These are phyloP conservation scores for Mastigias papua DNA, from an alignment of 30 jellyfish, hydroid and myxozoan genomes.

Conservation along the genomic window DNA sequence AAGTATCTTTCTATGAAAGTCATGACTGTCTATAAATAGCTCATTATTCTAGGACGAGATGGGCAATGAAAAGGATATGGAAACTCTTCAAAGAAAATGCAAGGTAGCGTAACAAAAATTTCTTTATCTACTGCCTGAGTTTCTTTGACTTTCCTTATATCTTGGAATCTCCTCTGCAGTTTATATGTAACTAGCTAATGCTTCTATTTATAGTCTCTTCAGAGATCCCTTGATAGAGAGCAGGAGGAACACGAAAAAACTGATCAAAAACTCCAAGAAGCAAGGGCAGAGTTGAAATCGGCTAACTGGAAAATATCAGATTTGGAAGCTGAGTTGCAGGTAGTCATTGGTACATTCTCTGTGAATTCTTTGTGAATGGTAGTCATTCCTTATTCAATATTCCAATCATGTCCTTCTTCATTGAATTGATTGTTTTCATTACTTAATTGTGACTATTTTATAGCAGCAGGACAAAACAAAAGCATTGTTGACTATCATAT, in stretches of 20 bases:
- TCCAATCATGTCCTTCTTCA: no score
- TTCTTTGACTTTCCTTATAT: background rate
- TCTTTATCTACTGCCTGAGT: background rate
- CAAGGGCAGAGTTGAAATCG: conserved; percentile 31
- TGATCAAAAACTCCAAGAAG: conserved; percentile 39
- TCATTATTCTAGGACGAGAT: conserved; percentile 8
- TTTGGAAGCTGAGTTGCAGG: conserved; percentile 47
- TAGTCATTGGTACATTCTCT: background rate
- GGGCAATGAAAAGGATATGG: conserved; percentile 51
- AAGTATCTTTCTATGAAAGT: background rate
- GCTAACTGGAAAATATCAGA: conserved; percentile 57
- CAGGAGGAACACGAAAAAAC: conserved; percentile 45
- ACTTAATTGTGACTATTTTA: no score
- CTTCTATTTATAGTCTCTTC: conserved; percentile 26
- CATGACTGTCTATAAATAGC: background rate
- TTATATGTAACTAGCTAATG: background rate
- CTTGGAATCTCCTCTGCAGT: background rate
- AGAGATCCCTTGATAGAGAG: conserved; percentile 35
- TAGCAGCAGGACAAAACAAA: no score
- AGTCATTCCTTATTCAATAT: background rate
- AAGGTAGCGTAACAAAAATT: conserved; percentile 6
- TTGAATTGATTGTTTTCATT: no score
- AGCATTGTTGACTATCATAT: background rate
- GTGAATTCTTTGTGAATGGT: no score
- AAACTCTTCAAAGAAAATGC: conserved; percentile 48